Conservation (phyloP, 1,140 invertebrate species). For the Trichogramma pretiosum region DNA sequence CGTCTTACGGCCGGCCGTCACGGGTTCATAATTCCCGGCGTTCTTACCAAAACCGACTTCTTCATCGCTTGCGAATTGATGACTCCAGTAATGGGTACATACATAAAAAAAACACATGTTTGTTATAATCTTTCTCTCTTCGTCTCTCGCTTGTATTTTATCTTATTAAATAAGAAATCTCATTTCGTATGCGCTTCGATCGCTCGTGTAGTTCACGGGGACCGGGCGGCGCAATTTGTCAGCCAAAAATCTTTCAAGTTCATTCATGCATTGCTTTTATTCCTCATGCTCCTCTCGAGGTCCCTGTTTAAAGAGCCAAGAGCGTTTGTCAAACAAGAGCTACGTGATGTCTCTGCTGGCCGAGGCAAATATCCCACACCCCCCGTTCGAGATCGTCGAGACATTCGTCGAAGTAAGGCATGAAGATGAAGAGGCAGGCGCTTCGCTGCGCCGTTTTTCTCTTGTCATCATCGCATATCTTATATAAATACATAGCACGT, state of each 20-base stretch:
- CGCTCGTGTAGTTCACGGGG: not conserved
- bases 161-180: not conserved
- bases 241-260: not conserved
- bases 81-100: slow-evolving; percentile 21
- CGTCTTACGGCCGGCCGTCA: slow-evolving; percentile 19
- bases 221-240: not conserved
- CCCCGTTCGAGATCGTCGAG: slow-evolving; percentile 14
- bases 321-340: slow-evolving; percentile 19
- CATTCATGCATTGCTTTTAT: not conserved
- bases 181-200: too few species aligned
- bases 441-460: not conserved
- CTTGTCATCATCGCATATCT: too few species aligned
- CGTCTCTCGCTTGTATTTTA: too few species aligned
- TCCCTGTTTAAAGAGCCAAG: slow-evolving; percentile 20
- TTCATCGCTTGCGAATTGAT: slow-evolving; percentile 20
- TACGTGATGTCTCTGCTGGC: slow-evolving; percentile 18
- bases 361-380: slow-evolving; percentile 14
- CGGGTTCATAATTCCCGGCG: slow-evolving; percentile 21
- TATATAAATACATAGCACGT: not conserved
- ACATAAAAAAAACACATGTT: too few species aligned
- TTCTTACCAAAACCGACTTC: slow-evolving; percentile 18
- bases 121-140: too few species aligned
- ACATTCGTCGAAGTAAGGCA: slow-evolving; percentile 20
- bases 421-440: not conserved
- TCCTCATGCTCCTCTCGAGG: slow-evolving; percentile 5